Percentiles rank a stretch among this genome's conserved stretches.
Conservation (phyloP, 2,888 invertebrate species). For the Acrobasis suavella region DNA sequence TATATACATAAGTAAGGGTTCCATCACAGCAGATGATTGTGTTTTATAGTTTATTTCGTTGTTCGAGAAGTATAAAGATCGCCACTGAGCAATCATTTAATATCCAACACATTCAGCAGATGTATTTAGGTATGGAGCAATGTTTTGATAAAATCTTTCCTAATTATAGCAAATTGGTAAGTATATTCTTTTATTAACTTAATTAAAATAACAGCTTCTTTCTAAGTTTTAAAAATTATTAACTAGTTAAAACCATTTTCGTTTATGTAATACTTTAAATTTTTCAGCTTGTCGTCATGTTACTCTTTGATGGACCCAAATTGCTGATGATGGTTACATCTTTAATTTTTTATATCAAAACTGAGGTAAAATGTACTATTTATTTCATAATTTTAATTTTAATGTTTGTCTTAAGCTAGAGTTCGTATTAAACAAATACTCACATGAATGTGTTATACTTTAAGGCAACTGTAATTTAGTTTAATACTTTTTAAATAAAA, state of each 20-base stretch:
- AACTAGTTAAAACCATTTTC: too few species aligned
- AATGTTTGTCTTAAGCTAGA: too few species aligned
- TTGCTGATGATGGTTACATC: slow-evolving; percentile 5
- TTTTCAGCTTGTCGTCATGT: slow-evolving; percentile 10
- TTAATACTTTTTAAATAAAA: too few species aligned
- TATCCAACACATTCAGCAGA: slow-evolving; percentile 2
- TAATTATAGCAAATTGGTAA: slow-evolving; percentile 18
- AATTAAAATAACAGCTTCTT: too few species aligned
- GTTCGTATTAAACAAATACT: too few species aligned
- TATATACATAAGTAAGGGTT: too few species aligned
- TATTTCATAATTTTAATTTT: too few species aligned
- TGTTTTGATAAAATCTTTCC: slow-evolving; percentile 19
- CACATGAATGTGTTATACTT: too few species aligned
- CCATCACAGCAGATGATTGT: neutral
- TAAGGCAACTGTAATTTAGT: too few species aligned
- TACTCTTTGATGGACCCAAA: slow-evolving; percentile 3
- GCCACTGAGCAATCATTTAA: slow-evolving; percentile 2
- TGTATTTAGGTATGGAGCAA: neutral
- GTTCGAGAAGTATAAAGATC: neutral
- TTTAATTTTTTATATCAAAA: slow-evolving; percentile 5
- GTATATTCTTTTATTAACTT: neutral
- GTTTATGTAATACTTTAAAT: neutral
- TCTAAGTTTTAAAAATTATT: too few species aligned
- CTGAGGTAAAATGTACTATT: neutral
- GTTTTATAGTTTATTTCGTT: slow-evolving; percentile 2